Evolutionary conservation across 2,888 invertebrate genomes (phyloP), one percentile per base, ranked within the genome.

Genomic region (Entomobrya proxima): DNA sequence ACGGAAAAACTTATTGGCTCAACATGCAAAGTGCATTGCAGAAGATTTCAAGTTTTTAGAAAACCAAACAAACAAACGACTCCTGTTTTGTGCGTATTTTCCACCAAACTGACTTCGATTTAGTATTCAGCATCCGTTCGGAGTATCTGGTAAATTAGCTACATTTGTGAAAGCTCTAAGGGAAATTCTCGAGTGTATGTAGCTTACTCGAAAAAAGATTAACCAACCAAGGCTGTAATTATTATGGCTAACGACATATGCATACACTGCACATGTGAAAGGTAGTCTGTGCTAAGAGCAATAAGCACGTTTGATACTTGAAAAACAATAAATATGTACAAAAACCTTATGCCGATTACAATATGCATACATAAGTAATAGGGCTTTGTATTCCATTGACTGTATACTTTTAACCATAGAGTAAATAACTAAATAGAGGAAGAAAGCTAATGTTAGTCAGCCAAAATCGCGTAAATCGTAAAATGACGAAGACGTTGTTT

Each of bases 101-200:
- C 9, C 44, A 72, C 30, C 9, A 15, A 7, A 27, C 44, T 69
- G 44, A 44, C n/a, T 69, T 27, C 9, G 24, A 44, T 69, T 40
- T 30, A 27, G 69, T 18, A 67, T 67, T 67, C 37, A 18, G 27
- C 9, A 21, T n/a, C 7, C 7, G n/a, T 24, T 40, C 27, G 64
- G 7, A 55, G 58, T 35, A 67, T 69, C 15, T 69, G 69, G 69
- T 69, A 44, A 69, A 69, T 69, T 69, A 69, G 44, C 69, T 69
- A 44, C 67, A 61, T 37, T 67, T 64, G 40, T 27, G 21, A 44
- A 24, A 69, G 44, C 9, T 44, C 15, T 27, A 27, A n/a, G 15
- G 11, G 69, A n/a, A n/a, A n/a, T n/a, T n/a, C n/a, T n/a, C n/a
- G n/a, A n/a, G n/a, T n/a, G n/a, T n/a, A n/a, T 37, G 32, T 18